These are phyloP conservation scores for Nautilus pompilius DNA, from an alignment of 1,140 invertebrate species.

Conservation along the genomic window DNA sequence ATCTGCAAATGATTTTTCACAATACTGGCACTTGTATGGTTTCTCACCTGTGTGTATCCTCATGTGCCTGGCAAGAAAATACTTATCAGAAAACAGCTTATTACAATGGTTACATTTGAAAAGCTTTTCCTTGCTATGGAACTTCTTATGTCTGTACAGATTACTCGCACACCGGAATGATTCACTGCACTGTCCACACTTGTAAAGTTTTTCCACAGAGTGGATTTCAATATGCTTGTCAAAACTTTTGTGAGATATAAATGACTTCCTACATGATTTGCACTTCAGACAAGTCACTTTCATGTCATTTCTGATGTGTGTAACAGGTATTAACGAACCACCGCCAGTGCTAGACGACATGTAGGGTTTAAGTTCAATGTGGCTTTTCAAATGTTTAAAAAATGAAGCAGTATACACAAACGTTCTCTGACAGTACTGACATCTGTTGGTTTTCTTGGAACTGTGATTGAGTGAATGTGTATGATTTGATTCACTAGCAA, in stretches of 20 bases:
- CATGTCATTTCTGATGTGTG: no score
- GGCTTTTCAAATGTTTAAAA: no score
- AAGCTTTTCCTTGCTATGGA: constrained; percentile 76
- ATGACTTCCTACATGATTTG: no score
- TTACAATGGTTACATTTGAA: constrained; percentile 85
- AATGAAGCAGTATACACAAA: constrained; percentile 63
- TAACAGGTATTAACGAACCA: no score
- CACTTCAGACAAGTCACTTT: no score
- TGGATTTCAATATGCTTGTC: no score
- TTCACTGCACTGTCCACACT: constrained; percentile 52
- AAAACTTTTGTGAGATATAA: no score
- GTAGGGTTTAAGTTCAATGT: no score
- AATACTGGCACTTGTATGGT: background rate
- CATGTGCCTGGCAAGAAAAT: constrained; percentile 74
- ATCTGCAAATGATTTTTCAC: background rate
- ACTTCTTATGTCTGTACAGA: constrained; percentile 75
- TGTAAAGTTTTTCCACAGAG: no score
- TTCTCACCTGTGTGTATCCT: constrained; percentile 4
- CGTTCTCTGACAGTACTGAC: constrained; percentile 67
- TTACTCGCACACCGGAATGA: constrained; percentile 85
- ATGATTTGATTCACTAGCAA: no score
- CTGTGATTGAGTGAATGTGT: no score
- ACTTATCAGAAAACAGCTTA: constrained; percentile 84
- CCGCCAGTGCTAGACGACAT: no score
- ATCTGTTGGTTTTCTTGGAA: constrained; percentile 68